Evolutionary conservation across 2,797 vertebrate genomes (phyloP).

Genomic region (Neopelma chrysocephalum): DNA sequence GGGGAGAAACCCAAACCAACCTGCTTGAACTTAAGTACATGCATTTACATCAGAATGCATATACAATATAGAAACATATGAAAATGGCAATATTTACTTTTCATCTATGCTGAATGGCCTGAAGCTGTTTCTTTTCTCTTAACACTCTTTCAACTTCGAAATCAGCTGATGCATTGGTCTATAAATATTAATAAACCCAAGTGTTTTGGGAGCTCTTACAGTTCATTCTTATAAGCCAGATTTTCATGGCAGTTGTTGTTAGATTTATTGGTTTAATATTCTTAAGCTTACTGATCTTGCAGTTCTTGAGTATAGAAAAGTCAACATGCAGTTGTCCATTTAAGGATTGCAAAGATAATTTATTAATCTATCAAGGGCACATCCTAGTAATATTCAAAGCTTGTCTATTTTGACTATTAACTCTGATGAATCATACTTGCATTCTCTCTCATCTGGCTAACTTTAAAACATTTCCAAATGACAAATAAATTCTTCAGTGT

Average conservation of each 20-base stretch:
- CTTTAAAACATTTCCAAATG: conserved; percentile 55
- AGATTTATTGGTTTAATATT: background rate
- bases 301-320: background rate
- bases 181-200: conserved; percentile 46
- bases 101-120: conserved; percentile 42
- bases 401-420: conserved; percentile 29
- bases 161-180: conserved; percentile 16
- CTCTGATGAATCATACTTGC: conserved; percentile 20
- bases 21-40: conserved; percentile 11
- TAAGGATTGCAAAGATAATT: conserved; percentile 13
- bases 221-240: conserved; percentile 38
- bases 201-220: conserved; percentile 30
- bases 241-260: background rate
- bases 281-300: background rate
- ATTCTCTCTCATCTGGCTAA: background rate
- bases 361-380: conserved; percentile 27
- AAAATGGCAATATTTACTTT: conserved; percentile 46
- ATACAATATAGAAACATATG: conserved; percentile 15
- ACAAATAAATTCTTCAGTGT: background rate
- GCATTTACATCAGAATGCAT: conserved; percentile 41
- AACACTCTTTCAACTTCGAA: conserved; percentile 45
- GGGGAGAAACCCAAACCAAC: background rate
- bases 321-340: background rate
- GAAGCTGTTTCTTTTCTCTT: conserved; percentile 43
- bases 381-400: conserved; percentile 11